These are phyloP conservation scores for Hydrotaea cyrtoneurina DNA, from an alignment of 2,888 invertebrate species.

Conservation along the genomic window DNA sequence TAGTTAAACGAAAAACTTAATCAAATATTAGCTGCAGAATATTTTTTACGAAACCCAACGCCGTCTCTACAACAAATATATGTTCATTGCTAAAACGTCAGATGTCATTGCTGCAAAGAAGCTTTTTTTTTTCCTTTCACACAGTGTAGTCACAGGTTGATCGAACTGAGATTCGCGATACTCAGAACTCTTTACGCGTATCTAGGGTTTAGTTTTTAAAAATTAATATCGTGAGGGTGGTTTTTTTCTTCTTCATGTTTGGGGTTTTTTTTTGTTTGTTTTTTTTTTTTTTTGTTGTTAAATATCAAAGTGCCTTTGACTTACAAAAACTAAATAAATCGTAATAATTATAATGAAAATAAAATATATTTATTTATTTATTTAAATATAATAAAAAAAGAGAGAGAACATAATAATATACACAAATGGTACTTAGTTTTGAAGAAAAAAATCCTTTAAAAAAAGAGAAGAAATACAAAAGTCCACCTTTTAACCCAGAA, in stretches of 20 bases:
- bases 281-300: neutral
- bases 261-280: too few species aligned
- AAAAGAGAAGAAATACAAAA: neutral
- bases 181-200: neutral
- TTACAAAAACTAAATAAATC: slow-evolving; percentile 26
- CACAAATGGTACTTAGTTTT: slow-evolving; percentile 18
- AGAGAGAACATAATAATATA: neutral
- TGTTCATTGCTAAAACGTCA: too few species aligned
- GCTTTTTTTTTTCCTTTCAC: too few species aligned
- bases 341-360: neutral
- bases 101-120: too few species aligned
- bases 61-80: too few species aligned
- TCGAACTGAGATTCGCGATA: neutral
- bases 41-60: too few species aligned
- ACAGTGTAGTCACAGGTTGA: neutral
- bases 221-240: neutral
- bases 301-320: slow-evolving; percentile 5
- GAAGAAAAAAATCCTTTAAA: neutral
- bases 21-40: too few species aligned
- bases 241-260: too few species aligned
- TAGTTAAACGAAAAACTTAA: too few species aligned
- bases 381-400: neutral
- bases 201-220: neutral
- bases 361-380: neutral
- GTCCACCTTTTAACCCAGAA: too few species aligned